phyloP scores from a whole-genome alignment of 2,797 vertebrate genomes.

The Gymnothorax reevesii region DNA sequence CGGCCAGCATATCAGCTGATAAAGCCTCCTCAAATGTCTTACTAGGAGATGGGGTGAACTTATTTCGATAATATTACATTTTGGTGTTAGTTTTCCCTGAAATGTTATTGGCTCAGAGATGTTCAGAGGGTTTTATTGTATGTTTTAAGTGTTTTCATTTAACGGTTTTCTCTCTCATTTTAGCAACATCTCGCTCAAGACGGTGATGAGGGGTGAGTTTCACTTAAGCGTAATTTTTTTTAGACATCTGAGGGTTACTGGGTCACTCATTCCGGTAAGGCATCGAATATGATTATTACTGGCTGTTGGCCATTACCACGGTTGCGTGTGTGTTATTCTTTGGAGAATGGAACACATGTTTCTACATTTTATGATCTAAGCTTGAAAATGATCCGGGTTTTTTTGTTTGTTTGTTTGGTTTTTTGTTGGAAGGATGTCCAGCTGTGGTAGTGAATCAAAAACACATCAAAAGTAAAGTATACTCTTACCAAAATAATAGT shows the following conservation, averaged over 20 bases:
- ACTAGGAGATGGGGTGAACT: not conserved
- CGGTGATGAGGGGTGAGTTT: slow-evolving; percentile 30
- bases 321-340: not conserved
- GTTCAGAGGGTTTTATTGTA: not conserved
- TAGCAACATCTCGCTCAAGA: slow-evolving; percentile 22
- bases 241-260: not conserved
- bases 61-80: not conserved
- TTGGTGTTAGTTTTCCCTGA: not conserved
- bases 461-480: not conserved
- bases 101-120: not conserved
- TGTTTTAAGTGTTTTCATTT: not conserved
- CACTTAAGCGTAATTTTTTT: not conserved
- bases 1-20: not conserved
- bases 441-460: not conserved
- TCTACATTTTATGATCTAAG: not conserved
- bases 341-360: not conserved
- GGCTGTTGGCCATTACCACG: not conserved
- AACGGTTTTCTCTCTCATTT: not conserved
- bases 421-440: too few relatives aligned
- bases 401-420: too few relatives aligned
- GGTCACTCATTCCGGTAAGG: not conserved
- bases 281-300: not conserved
- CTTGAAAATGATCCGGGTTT: not conserved
- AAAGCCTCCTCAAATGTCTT: not conserved
- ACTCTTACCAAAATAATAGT: not conserved